phyloP scores from a whole-genome alignment of 1,140 invertebrate species.

The Carposina sasakii region DNA sequence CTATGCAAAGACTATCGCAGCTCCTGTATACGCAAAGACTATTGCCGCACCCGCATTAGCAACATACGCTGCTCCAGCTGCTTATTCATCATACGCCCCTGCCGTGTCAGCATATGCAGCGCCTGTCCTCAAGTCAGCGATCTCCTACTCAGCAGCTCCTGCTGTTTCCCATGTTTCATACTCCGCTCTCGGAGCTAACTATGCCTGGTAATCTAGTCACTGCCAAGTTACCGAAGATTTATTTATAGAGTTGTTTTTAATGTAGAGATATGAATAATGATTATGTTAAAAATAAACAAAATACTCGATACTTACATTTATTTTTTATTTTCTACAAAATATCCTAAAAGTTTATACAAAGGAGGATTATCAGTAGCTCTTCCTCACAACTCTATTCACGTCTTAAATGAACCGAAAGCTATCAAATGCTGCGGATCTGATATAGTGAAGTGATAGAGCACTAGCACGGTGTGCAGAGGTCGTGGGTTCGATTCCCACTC shows the following conservation, averaged over 20 bases:
- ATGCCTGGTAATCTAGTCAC: conserved; percentile 39
- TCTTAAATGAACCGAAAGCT: too few species aligned
- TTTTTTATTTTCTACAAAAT: neutral
- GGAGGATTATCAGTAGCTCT: too few species aligned
- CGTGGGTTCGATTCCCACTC: too few species aligned
- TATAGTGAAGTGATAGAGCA: too few species aligned
- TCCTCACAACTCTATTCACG: too few species aligned
- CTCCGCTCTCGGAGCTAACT: conserved; percentile 28
- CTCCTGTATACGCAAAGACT: neutral
- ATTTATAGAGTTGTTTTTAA: neutral
- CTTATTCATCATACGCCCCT: conserved; percentile 3
- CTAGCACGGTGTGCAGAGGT: too few species aligned
- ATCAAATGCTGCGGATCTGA: too few species aligned
- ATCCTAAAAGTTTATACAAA: too few species aligned
- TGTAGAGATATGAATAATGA: neutral
- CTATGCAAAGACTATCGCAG: too few species aligned
- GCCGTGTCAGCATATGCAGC: neutral
- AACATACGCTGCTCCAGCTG: conserved; percentile 4
- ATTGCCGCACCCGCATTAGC: conserved; percentile 2
- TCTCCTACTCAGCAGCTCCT: conserved; percentile 39
- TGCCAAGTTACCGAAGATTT: neutral
- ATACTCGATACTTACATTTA: neutral
- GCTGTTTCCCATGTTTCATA: conserved; percentile 33
- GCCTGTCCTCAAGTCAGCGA: conserved; percentile 26
- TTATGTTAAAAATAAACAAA: too few species aligned